Evolutionary conservation across 2,888 invertebrate genomes (phyloP).

Genomic region (Hirtodrosophila alboralis): DNA sequence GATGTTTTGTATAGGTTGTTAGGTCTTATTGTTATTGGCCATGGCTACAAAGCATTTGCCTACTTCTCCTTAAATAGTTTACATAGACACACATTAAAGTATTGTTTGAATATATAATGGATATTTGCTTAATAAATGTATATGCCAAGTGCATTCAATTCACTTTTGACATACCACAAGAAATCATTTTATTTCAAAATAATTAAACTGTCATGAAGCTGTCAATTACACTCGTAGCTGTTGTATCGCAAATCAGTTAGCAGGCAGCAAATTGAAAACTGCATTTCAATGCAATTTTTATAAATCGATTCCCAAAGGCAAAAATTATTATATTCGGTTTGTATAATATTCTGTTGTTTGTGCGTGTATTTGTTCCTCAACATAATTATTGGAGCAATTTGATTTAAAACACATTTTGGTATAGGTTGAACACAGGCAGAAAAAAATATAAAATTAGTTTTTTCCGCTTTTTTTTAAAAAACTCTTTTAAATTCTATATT

Average conservation of each 20-base stretch:
- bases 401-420: too few relatives aligned
- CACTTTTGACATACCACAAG: slow-evolving; percentile 36
- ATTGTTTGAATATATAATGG: not conserved
- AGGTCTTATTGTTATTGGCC: slow-evolving; percentile 35
- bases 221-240: slow-evolving; percentile 65
- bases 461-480: too few relatives aligned
- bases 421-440: too few relatives aligned
- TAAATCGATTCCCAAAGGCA: too few relatives aligned
- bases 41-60: not conserved
- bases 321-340: too few relatives aligned
- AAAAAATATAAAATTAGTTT: too few relatives aligned
- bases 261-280: slow-evolving; percentile 38
- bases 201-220: slow-evolving; percentile 72
- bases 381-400: too few relatives aligned
- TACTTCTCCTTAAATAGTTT: not conserved
- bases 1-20: slow-evolving; percentile 51
- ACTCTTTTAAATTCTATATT: too few relatives aligned
- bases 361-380: too few relatives aligned
- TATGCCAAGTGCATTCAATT: slow-evolving; percentile 24
- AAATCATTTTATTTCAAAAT: slow-evolving; percentile 59
- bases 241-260: too few relatives aligned
- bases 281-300: slow-evolving; percentile 50
- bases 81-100: not conserved
- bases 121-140: not conserved
- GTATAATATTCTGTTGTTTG: too few relatives aligned